These are phyloP conservation scores for Melanostoma scalare DNA, from an alignment of 2,888 invertebrate species.

Conservation along the genomic window DNA sequence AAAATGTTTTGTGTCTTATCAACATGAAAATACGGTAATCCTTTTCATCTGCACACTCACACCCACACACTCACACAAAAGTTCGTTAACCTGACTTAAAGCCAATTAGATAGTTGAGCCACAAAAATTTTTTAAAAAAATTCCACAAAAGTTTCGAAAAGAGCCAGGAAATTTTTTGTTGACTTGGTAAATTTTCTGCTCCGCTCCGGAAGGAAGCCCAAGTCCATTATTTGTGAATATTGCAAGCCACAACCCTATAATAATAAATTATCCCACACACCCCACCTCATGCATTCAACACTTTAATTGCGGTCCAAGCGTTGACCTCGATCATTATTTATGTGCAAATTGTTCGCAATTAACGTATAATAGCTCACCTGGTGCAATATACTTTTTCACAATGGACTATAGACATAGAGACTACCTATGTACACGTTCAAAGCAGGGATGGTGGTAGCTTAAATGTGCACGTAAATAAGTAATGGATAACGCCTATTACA, in stretches of 20 bases:
- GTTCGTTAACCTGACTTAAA: conserved; percentile 40
- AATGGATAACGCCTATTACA: conserved; percentile 38
- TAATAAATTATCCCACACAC: conserved; percentile 20
- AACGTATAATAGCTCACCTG: conserved; percentile 47
- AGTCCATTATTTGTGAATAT: conserved; percentile 28
- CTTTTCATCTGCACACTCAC: neutral
- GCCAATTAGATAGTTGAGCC: conserved; percentile 10
- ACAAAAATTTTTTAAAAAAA: neutral
- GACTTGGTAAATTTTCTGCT: neutral
- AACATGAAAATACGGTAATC: neutral
- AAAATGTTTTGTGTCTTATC: conserved; percentile 9
- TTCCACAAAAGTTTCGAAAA: neutral
- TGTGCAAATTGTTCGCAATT: conserved; percentile 60
- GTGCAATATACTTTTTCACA: conserved; percentile 1
- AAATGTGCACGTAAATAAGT: conserved; percentile 31
- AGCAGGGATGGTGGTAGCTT: neutral
- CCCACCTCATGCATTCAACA: neutral
- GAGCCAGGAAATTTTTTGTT: conserved; percentile 8
- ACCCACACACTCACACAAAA: neutral
- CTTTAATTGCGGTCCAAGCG: conserved; percentile 34
- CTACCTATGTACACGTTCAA: no score
- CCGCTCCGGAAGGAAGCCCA: neutral
- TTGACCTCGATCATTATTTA: conserved; percentile 61
- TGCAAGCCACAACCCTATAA: neutral
- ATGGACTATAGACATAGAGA: no score